These are phyloP conservation scores for Bruchidius siliquastri DNA, from an alignment of 2,888 invertebrate species.

Conservation along the genomic window DNA sequence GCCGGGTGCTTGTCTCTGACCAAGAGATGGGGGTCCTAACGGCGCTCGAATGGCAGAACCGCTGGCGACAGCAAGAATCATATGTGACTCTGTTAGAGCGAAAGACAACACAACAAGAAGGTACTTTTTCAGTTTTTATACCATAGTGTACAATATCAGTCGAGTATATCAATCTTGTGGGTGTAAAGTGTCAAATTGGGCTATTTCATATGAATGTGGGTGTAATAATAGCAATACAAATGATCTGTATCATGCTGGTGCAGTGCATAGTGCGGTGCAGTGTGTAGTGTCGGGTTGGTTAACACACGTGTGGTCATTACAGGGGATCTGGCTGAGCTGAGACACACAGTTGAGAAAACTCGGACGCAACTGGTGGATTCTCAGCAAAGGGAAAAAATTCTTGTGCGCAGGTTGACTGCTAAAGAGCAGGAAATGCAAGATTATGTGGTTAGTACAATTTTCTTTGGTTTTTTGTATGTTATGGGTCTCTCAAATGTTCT, in stretches of 20 bases:
- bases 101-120: slow-evolving; percentile 72
- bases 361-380: slow-evolving; percentile 81
- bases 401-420: slow-evolving; percentile 85
- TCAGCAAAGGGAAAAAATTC: slow-evolving; percentile 85
- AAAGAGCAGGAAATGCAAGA: slow-evolving; percentile 98
- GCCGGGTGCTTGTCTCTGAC: slow-evolving; percentile 60
- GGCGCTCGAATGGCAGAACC: slow-evolving; percentile 61
- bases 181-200: not conserved
- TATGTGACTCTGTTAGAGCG: slow-evolving; percentile 73
- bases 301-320: slow-evolving; percentile 39
- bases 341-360: slow-evolving; percentile 74
- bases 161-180: not conserved
- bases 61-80: slow-evolving; percentile 72
- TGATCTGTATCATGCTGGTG: slow-evolving; percentile 29
- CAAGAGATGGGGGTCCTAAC: slow-evolving; percentile 61
- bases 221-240: slow-evolving; percentile 5
- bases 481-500: slow-evolving; percentile 40
- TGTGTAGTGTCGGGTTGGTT: slow-evolving; percentile 3
- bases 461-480: not conserved
- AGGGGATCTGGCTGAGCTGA: slow-evolving; percentile 68
- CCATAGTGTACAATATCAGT: slow-evolving; percentile 17
- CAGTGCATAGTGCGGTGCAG: slow-evolving; percentile 30
- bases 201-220: not conserved
- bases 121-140: slow-evolving; percentile 48
- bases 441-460: slow-evolving; percentile 72